These are phyloP conservation scores for Andrena fulva DNA, from an alignment of 2,888 invertebrate species.

Conservation along the genomic window DNA sequence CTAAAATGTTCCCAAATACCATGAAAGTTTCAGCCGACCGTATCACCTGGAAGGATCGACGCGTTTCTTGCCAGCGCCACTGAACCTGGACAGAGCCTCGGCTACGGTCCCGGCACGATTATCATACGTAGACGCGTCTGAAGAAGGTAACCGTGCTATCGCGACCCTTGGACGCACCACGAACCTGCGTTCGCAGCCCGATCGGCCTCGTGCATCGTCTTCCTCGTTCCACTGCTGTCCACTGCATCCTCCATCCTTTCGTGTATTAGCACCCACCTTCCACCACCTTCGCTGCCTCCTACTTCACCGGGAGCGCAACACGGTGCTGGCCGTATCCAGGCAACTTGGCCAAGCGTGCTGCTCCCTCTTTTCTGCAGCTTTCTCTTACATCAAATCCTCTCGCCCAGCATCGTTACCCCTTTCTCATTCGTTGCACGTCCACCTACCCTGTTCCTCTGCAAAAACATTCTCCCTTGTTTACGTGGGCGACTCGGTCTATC, in stretches of 20 bases:
- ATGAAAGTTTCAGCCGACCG: neutral
- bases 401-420: conserved; percentile 31
- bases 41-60: neutral
- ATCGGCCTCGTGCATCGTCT: conserved; percentile 64
- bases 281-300: conserved; percentile 65
- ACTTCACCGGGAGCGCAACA: conserved; percentile 73
- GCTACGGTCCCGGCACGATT: conserved; percentile 16
- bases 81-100: conserved; percentile 3
- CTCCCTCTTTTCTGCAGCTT: conserved; percentile 59
- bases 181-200: conserved; percentile 57
- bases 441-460: conserved; percentile 12
- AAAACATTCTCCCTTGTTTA: conserved; percentile 37
- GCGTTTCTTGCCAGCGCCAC: neutral
- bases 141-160: conserved; percentile 55
- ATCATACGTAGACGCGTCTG: conserved; percentile 11
- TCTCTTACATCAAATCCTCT: conserved; percentile 43
- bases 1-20: conserved; percentile 7
- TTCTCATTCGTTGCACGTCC: conserved; percentile 15
- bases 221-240: conserved; percentile 67
- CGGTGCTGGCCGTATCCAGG: conserved; percentile 73
- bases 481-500: neutral
- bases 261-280: conserved; percentile 65
- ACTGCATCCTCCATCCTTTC: conserved; percentile 63
- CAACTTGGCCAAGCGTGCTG: conserved; percentile 71
- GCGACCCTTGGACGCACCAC: conserved; percentile 61